These are phyloP conservation scores for Callopanchax toddi DNA, from an alignment of 2,113 vertebrate genomes.

Conservation along the genomic window DNA sequence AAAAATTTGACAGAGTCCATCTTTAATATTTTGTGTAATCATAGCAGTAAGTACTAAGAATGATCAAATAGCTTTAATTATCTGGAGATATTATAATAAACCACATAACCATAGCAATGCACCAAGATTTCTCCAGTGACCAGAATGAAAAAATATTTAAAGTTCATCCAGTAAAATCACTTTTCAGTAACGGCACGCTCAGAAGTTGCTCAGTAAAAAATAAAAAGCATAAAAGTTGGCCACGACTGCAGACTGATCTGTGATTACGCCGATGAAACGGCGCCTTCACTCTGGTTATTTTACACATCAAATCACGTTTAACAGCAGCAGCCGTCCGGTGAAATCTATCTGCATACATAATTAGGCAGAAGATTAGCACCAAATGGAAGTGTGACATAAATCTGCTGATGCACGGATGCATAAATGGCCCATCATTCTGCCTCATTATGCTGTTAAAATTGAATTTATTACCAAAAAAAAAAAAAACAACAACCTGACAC, in stretches of 20 bases:
- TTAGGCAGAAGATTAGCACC: background rate
- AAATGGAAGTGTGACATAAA: constrained; percentile 10
- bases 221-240: constrained; percentile 3
- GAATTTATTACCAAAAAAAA: constrained; percentile 12
- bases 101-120: no score
- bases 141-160: no score
- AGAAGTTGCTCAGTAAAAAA: background rate
- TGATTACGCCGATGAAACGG: no score
- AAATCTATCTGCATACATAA: background rate
- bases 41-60: no score
- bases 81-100: no score
- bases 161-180: background rate
- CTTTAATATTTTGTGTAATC: no score
- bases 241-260: background rate
- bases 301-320: background rate
- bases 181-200: background rate
- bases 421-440: background rate
- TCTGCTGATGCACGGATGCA: background rate
- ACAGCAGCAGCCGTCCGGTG: background rate
- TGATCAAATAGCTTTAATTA: no score
- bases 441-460: constrained; percentile 2
- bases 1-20: no score
- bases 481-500: background rate
- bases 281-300: background rate
- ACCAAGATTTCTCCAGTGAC: no score